Evolutionary conservation across 2,888 invertebrate species (phyloP).

Genomic region (Hypena proboscidalis): DNA sequence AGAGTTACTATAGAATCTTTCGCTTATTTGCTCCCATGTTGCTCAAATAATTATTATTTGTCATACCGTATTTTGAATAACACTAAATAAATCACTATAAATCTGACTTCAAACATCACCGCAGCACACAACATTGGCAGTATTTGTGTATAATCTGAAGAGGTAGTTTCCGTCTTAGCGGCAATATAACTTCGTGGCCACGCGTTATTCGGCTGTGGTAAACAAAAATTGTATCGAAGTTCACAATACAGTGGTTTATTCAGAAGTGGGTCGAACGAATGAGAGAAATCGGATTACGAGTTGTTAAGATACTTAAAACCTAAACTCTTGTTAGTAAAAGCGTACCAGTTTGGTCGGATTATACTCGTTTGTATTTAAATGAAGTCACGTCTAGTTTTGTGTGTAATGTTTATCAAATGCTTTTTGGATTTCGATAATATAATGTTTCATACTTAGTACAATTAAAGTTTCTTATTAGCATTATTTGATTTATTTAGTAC

Average conservation of each 20-base stretch:
- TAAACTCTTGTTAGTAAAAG: conserved; percentile 6
- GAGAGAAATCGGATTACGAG: conserved; percentile 57
- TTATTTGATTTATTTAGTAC: too few species aligned
- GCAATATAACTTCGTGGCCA: conserved; percentile 15
- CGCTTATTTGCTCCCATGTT: too few species aligned
- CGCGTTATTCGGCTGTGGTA: conserved; percentile 6
- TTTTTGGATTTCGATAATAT: too few species aligned
- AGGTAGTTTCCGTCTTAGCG: conserved; percentile 1
- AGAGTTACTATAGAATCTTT: too few species aligned
- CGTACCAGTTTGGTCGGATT: conserved; percentile 1
- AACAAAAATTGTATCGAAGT: conserved; percentile 35
- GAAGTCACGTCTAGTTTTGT: background rate
- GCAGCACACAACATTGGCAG: background rate
- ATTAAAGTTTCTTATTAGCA: too few species aligned
- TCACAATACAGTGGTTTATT: conserved; percentile 32
- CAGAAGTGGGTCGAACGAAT: conserved; percentile 39
- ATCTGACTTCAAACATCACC: too few species aligned
- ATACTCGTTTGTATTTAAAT: conserved; percentile 30
- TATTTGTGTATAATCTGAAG: background rate
- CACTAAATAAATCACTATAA: too few species aligned
- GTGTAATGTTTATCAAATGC: too few species aligned
- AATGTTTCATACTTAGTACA: too few species aligned
- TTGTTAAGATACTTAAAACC: conserved; percentile 47
- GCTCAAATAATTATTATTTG: too few species aligned
- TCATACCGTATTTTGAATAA: too few species aligned